Evolutionary conservation across 1,140 invertebrate species (phyloP), one percentile per base, ranked within the genome.

Genomic region (Zaprionus lachaisei): DNA sequence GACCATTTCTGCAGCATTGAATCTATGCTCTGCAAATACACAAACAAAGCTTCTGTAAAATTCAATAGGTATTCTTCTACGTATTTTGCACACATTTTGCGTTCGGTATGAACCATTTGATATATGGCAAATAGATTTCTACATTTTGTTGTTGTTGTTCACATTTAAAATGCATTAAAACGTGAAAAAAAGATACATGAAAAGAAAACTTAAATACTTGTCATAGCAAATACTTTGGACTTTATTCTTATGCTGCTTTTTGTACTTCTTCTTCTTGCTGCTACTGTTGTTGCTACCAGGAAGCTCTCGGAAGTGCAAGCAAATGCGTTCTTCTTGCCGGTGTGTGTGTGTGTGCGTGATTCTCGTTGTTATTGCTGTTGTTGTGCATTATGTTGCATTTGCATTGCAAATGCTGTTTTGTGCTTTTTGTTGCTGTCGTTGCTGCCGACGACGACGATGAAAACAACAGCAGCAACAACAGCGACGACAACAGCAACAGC

Each of bases 331-430:
- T 57, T 71, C 37, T 62, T 73, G 44, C 14, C 51, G 41, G 41
- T 15, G 54, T 84, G 82, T 37, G 24, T 81, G 34, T 54, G 61
- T 47, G 26, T 22, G 56, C 86, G 83, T 79, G 76, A 70, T 77
- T 86, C 79, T 28, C 14, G n/a, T 22, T 60, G 65, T 58, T 28
- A 51, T 54, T 49, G 22, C 24, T 64, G 69, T 86, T 86, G 70
- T 63, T 83, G 56, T 80, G 84, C 84, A 87, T 87, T 87, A 87
- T 87, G 83, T 87, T 87, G 84, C 83, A 87, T 87, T 87, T 87
- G 83, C 83, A 87, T 72, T 87, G 84, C 84, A 87, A 87, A 87
- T 87, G 71, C 83, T 87, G 41, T 12, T 86, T 87, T 87, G 83
- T 83, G 78, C 80, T 83, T 89, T 86, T 89, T 87, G 73, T 83